These are phyloP conservation scores for Natator depressus DNA, from an alignment of 2,113 vertebrate species.

Conservation along the genomic window DNA sequence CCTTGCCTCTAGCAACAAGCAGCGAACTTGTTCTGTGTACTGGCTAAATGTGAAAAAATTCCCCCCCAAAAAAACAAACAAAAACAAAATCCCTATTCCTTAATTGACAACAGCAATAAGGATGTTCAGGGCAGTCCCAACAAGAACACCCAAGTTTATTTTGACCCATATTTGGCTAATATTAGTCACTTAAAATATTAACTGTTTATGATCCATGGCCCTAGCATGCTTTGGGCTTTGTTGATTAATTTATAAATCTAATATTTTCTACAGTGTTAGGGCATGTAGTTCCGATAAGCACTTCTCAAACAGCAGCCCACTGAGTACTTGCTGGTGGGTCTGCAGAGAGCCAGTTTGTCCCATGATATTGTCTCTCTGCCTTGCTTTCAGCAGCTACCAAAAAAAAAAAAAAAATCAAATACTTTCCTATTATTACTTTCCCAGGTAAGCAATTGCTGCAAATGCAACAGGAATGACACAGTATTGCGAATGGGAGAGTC, in stretches of 20 bases:
- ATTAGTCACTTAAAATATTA: neutral
- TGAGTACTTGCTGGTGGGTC: accelerated
- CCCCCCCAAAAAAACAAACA: neutral
- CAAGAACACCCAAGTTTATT: neutral
- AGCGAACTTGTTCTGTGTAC: neutral
- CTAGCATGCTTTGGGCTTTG: neutral
- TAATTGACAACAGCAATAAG: neutral
- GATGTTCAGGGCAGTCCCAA: neutral
- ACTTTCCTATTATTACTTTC: neutral
- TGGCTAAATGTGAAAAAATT: accelerated
- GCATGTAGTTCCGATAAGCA: neutral
- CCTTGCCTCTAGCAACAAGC: neutral
- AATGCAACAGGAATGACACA: neutral
- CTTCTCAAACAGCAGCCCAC: neutral
- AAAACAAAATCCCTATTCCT: neutral
- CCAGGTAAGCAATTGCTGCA: neutral
- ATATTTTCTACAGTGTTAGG: accelerated
- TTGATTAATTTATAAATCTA: neutral
- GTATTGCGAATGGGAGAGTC: neutral
- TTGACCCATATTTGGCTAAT: neutral
- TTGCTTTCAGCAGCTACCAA: neutral
- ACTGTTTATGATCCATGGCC: neutral
- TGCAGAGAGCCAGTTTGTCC: neutral
- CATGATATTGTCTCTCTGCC: neutral
- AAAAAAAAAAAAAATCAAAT: neutral